These are phyloP conservation scores for Nannoperca australis DNA, from an alignment of 2,797 vertebrate species.

Conservation along the genomic window DNA sequence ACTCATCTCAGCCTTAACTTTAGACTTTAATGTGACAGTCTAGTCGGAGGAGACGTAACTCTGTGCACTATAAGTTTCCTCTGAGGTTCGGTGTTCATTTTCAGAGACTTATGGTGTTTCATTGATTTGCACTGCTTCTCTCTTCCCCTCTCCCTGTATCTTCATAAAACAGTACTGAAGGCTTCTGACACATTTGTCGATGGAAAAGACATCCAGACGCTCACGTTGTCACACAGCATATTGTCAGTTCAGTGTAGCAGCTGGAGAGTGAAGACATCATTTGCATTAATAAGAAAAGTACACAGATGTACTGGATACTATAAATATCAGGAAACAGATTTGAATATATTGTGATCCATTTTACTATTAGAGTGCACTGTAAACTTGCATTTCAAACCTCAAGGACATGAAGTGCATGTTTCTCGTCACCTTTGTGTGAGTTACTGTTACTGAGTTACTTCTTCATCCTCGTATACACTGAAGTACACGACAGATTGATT, in stretches of 20 bases:
- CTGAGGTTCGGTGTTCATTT: conserved; percentile 6
- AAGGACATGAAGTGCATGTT: no score
- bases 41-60: neutral
- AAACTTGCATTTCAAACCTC: no score
- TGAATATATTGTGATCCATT: neutral
- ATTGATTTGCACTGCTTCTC: conserved; percentile 1
- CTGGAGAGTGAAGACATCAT: neutral
- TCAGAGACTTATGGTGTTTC: neutral
- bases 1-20: neutral
- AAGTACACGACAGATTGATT: no score
- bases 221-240: conserved; percentile 3
- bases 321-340: neutral
- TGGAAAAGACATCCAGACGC: neutral
- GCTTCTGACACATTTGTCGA: conserved; percentile 12
- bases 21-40: neutral
- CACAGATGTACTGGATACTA: neutral
- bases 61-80: neutral
- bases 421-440: no score
- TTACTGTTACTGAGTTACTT: no score
- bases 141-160: neutral
- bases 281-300: neutral
- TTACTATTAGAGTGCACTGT: no score
- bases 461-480: no score
- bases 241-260: conserved; percentile 3
- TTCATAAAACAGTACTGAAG: neutral